phyloP scores from a whole-genome alignment of 2,888 invertebrate genomes.

The Calameuta pallipes region DNA sequence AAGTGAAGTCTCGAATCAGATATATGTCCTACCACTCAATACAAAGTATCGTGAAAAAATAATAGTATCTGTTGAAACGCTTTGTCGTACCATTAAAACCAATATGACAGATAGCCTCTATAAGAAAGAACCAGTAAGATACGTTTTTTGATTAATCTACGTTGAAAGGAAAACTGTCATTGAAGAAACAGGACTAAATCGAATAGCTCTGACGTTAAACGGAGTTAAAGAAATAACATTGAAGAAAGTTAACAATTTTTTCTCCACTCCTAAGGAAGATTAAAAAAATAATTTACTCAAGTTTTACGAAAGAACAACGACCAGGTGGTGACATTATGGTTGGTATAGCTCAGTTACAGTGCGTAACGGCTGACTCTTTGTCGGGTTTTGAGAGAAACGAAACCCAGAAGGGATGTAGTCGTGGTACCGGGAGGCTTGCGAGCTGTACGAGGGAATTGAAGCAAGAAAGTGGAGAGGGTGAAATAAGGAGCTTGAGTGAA shows the following conservation, averaged over 20 bases:
- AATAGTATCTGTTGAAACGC: neutral
- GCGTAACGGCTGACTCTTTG: neutral
- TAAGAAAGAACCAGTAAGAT: neutral
- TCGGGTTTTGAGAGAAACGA: neutral
- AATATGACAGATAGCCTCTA: neutral
- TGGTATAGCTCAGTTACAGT: neutral
- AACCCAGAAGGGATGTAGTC: neutral
- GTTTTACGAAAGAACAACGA: neutral
- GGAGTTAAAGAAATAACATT: neutral
- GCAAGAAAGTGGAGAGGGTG: conserved; percentile 12
- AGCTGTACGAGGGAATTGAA: neutral
- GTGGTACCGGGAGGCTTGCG: neutral
- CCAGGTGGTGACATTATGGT: no score
- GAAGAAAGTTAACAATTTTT: neutral
- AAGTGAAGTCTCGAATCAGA: neutral
- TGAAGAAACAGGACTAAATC: neutral
- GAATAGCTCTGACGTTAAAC: neutral
- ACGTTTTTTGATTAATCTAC: neutral
- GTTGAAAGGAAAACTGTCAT: neutral
- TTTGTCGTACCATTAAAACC: neutral
- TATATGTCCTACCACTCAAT: neutral
- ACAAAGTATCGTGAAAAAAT: neutral
- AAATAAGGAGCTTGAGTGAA: conserved; percentile 26
- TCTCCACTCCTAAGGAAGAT: neutral
- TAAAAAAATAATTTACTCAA: neutral